Base-by-base conservation (phyloP, 2,113 vertebrate genomes). In the Prunella himalayana region DNA sequence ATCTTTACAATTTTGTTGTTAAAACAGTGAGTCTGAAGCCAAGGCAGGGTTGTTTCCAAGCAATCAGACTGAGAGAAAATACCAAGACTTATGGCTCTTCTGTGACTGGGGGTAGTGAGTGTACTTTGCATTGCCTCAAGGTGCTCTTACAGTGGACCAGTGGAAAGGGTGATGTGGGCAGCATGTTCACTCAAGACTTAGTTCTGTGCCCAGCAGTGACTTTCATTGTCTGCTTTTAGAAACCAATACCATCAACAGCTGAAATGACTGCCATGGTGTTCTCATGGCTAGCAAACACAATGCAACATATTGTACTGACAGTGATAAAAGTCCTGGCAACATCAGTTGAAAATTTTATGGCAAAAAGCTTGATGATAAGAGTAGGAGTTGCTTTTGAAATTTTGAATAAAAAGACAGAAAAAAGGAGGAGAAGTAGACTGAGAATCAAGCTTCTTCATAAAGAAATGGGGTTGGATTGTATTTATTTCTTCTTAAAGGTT, bases 161-260 rank as follows among this genome's bases (percentile, higher is more conserved):
- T 15, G 33, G 53, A 57, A 61, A 65, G 17, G 37, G 31, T 76
- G 65, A 50, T 5, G 19, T n/a, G 16, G n/a, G 30, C 65, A 91
- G 12, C 31, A 15, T 11, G 12, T 53, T 75, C 49, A 31, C 30
- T 49, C 0, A 0, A 35, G 41, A 19, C 24, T 39, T 50, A 57
- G 24, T 53, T 35, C 61, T 89, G 49, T 87, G 87, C 57, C 86
- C 81, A 90, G 78, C 49, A 79, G 35, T 71, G 56, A 59, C 64
- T 76, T 88, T 70, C 39, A 13, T 25, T 69, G 78, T 56, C 45
- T 77, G 0, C n/a, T 64, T 75, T 76, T 45, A 50, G 57, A 86
- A 63, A 31, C 57, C 31, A 75, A 7, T 44, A 42, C 30, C 11
- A 69, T 72, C 44, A 84, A 27, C 39, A 59, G 30, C 66, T 90